Conservation (phyloP, 2,888 invertebrate species). For the Phyto melanocephala region DNA sequence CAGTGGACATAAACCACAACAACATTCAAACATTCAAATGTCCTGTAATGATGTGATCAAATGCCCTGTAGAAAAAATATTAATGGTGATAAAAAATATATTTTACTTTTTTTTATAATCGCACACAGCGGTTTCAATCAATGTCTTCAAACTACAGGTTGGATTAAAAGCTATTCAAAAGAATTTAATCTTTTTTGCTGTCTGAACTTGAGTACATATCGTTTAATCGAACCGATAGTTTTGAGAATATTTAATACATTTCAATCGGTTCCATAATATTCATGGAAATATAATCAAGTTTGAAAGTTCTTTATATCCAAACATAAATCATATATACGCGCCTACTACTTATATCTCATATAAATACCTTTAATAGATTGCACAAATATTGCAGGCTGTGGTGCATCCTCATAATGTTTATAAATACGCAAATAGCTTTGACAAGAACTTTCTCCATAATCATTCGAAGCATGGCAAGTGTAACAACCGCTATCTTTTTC, state of each 20-base stretch:
- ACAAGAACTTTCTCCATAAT: slow-evolving; percentile 85
- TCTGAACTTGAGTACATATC: too few species aligned
- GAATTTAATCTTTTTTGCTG: too few species aligned
- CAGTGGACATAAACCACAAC: slow-evolving; percentile 56
- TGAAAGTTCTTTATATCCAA: too few species aligned
- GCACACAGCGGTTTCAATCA: too few species aligned
- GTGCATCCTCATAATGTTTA: slow-evolving; percentile 85
- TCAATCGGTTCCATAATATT: too few species aligned
- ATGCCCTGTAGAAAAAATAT: slow-evolving; percentile 28
- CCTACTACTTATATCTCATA: background rate
- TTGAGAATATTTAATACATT: too few species aligned
- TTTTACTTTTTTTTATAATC: too few species aligned
- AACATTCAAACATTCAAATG: slow-evolving; percentile 51
- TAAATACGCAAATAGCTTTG: slow-evolving; percentile 87
- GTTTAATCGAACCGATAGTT: too few species aligned
- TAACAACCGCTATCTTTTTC: slow-evolving; percentile 88
- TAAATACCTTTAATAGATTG: slow-evolving; percentile 85
- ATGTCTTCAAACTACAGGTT: too few species aligned
- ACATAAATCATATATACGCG: background rate
- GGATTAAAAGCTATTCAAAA: too few species aligned
- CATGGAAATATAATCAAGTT: too few species aligned
- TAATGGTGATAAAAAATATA: background rate
- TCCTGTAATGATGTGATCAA: slow-evolving; percentile 37
- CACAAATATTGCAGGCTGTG: slow-evolving; percentile 86
- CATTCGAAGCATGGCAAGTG: slow-evolving; percentile 87